These are phyloP conservation scores for Mus spretus DNA, from an alignment of 2,797 vertebrate species.

Conservation along the genomic window DNA sequence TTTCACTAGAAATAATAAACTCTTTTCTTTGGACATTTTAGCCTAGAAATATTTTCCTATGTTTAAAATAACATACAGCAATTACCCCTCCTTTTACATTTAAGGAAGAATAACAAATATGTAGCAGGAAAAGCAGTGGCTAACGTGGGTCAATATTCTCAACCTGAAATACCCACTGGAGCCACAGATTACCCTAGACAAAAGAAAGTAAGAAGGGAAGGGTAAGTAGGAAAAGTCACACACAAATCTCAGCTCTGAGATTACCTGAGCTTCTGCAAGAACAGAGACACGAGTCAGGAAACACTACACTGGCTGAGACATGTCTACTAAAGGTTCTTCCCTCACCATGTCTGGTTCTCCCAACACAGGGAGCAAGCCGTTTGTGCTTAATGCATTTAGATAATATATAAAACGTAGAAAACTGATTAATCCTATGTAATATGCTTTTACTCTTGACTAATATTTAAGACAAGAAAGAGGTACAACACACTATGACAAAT, in stretches of 20 bases:
- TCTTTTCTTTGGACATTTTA: not conserved
- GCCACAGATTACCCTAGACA: not conserved
- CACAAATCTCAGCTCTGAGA: not conserved
- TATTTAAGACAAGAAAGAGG: not conserved
- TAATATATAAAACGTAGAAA: not conserved
- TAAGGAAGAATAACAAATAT: not conserved
- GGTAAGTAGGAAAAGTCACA: not conserved
- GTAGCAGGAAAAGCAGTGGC: not conserved
- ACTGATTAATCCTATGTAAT: not conserved
- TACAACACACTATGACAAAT: not conserved
- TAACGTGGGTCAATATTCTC: not conserved
- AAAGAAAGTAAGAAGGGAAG: not conserved
- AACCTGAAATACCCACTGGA: not conserved
- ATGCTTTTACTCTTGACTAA: not conserved
- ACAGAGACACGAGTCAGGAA: not conserved
- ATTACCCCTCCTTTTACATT: not conserved
- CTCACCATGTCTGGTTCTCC: not conserved
- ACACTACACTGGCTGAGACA: not conserved
- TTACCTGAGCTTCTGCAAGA: not conserved
- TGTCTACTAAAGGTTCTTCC: fast-evolving
- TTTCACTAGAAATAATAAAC: not conserved
- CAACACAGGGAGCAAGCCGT: fast-evolving
- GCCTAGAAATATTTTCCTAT: not conserved
- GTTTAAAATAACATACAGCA: not conserved
- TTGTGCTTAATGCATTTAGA: not conserved